phyloP scores from a whole-genome alignment of 2,113 vertebrate species.

The Bucco capensis region DNA sequence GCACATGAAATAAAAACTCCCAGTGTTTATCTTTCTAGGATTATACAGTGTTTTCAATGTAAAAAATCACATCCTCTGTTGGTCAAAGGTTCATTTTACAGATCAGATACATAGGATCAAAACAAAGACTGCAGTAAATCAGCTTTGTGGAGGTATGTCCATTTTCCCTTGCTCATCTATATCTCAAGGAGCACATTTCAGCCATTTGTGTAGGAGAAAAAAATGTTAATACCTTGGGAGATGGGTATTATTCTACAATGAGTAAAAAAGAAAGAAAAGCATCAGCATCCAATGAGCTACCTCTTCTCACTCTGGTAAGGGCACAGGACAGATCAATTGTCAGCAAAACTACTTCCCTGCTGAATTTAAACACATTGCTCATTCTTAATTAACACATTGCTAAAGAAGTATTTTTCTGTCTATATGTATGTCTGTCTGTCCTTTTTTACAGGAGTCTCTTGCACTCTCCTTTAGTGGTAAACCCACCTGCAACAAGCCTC shows the following conservation, averaged over 20 bases:
- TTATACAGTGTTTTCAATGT: neutral
- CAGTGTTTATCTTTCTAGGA: neutral
- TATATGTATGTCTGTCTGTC: neutral
- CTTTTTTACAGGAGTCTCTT: neutral
- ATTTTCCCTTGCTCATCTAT: neutral
- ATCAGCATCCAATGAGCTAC: neutral
- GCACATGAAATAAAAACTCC: neutral
- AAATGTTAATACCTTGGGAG: neutral
- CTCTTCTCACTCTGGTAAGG: neutral
- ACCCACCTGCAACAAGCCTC: neutral
- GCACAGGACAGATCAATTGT: neutral
- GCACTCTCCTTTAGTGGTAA: neutral
- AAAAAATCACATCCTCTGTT: slow-evolving; percentile 24
- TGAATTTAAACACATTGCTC: neutral
- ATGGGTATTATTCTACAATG: neutral
- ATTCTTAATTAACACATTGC: neutral
- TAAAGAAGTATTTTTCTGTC: neutral
- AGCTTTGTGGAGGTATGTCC: neutral
- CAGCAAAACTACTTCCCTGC: neutral
- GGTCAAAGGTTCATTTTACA: slow-evolving; percentile 1
- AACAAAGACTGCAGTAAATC: slow-evolving; percentile 27
- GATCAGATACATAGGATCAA: slow-evolving; percentile 13
- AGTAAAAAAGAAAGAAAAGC: neutral
- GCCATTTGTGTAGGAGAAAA: neutral
- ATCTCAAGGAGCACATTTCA: slow-evolving; percentile 32